Evolutionary conservation across 2,888 invertebrate species (phyloP), one percentile per base, ranked within the genome.

Genomic region (Nomada flava): DNA sequence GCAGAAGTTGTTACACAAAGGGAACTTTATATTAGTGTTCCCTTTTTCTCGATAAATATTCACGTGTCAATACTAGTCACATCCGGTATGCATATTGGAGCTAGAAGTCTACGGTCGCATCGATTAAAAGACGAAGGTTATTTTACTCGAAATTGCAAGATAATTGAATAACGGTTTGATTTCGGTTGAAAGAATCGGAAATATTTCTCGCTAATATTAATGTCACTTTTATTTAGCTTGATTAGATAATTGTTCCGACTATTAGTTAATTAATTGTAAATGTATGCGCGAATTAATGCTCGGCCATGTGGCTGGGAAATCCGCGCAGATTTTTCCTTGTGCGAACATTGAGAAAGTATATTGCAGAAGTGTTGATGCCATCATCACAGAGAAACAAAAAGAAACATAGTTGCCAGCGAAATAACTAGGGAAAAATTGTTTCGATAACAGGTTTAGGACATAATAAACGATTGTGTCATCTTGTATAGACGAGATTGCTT

Each of bases 41-140:
- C 57, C 72, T 52, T 42, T 65, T 50, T 42, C 52, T 72, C n/a
- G 42, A 71, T 71, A 26, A 63, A 64, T 65, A 65, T 76, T 59
- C 71, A 76, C 57, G 11, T 36, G 23, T 11, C 2, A 50, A 59
- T 4, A 59, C 36, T 26, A 76, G 42, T 76, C 50, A 52, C 9
- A 76, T 72, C 64, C 72, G 72, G 63, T 2, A 18, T 47, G 15
- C 15, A 47, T 47, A 15, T 47, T 11, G 15, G 47, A 11, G 47
- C 2, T 15, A 47, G 18, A 42, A 52, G 23, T 72, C 59, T 44
- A 52, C 15, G 52, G 15, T 3, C 20, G 29, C 20, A 29, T 26
- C 20, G 55, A 73, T 73, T 64, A 57, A 57, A 53, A 29, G 29
- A 20, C 42, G 42, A 68, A 53, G 26, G 23, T 42, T 53, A 36